phyloP scores from a whole-genome alignment of 2,113 vertebrate species.

The Lipotes vexillifer region DNA sequence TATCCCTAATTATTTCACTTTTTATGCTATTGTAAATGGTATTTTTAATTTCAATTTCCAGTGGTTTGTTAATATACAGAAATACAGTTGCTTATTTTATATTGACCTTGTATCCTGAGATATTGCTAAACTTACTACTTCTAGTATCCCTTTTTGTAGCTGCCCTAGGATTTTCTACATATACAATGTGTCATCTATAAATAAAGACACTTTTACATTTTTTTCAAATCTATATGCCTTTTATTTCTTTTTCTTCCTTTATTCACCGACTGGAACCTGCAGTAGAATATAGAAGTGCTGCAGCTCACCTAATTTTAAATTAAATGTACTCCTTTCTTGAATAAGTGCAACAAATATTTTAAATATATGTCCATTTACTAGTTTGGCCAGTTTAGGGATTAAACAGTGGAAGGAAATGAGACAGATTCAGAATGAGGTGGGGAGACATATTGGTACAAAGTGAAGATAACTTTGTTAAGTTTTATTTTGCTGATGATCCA shows the following conservation, averaged over 20 bases:
- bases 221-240: conserved; percentile 38
- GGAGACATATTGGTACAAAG: background rate
- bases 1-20: conserved; percentile 36
- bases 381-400: conserved; percentile 5
- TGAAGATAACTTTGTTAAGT: background rate
- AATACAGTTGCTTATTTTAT: conserved; percentile 24
- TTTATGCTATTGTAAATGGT: conserved; percentile 39
- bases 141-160: background rate
- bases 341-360: background rate
- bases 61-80: conserved; percentile 34
- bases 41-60: conserved; percentile 47
- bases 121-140: conserved; percentile 25
- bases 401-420: background rate
- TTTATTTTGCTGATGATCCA: background rate
- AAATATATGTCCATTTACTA: background rate
- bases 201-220: conserved; percentile 55
- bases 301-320: conserved; percentile 1
- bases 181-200: conserved; percentile 27
- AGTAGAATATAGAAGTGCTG: background rate
- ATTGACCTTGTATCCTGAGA: conserved; percentile 42
- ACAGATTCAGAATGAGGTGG: background rate
- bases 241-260: background rate
- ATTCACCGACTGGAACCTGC: background rate
- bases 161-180: conserved; percentile 37
- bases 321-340: conserved; percentile 21